Evolutionary conservation across 2,888 invertebrate genomes (phyloP).

Genomic region (Pseudeuparius sepicola): DNA sequence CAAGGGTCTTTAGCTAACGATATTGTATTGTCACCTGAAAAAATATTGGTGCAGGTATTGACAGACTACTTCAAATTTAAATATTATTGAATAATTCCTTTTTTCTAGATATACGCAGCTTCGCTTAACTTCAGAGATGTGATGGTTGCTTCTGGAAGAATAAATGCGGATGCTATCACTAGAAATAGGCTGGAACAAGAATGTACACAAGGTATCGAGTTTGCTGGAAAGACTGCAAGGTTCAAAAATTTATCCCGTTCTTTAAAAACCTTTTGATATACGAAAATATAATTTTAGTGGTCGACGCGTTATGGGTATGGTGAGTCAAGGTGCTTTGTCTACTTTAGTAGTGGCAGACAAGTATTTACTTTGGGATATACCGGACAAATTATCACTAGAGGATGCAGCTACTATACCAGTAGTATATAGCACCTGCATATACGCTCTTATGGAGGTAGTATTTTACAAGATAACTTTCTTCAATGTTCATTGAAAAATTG

Average conservation of each 20-base stretch:
- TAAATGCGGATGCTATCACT: slow-evolving; percentile 73
- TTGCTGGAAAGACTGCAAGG: slow-evolving; percentile 41
- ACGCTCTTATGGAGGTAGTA: slow-evolving; percentile 14
- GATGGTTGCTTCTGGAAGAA: slow-evolving; percentile 87
- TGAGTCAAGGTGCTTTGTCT: slow-evolving; percentile 44
- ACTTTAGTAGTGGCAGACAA: slow-evolving; percentile 42
- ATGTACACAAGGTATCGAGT: slow-evolving; percentile 60
- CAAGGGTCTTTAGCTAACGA: slow-evolving; percentile 47
- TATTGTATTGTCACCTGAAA: slow-evolving; percentile 2
- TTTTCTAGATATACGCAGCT: slow-evolving; percentile 48
- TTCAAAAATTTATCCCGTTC: too few species aligned
- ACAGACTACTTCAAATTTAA: too few species aligned
- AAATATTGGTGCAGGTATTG: too few species aligned
- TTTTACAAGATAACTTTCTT: slow-evolving; percentile 1
- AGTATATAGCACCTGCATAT: slow-evolving; percentile 43
- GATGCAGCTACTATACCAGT: slow-evolving; percentile 52
- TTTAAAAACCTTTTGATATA: too few species aligned
- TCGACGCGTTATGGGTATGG: slow-evolving; percentile 39
- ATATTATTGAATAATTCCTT: too few species aligned
- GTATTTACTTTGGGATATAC: slow-evolving; percentile 41
- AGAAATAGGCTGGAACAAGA: slow-evolving; percentile 53
- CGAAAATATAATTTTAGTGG: too few species aligned
- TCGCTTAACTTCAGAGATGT: slow-evolving; percentile 90
- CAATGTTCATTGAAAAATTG: too few species aligned
- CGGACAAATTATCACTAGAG: slow-evolving; percentile 44